Percentiles rank a stretch among this genome's conserved stretches.
phyloP scores from a whole-genome alignment of 1,140 invertebrate species.

The Anthonomus grandis region DNA sequence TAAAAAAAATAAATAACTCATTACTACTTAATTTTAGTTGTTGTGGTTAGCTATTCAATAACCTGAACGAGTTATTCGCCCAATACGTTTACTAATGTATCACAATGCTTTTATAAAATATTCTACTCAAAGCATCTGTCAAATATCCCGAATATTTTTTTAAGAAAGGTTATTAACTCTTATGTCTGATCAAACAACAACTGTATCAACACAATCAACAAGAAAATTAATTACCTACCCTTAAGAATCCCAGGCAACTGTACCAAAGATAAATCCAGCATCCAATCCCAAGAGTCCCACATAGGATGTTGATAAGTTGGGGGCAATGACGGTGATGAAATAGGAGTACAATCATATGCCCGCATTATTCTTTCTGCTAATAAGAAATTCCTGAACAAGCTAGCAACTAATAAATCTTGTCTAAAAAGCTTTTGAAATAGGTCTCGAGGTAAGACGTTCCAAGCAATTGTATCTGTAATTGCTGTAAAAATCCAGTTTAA shows the following conservation, averaged over 20 bases:
- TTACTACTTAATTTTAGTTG: background rate
- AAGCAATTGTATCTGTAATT: conserved; percentile 99
- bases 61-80: no score
- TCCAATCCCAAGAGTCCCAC: conserved; percentile 97
- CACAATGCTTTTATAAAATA: no score
- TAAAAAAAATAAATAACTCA: conserved; percentile 73
- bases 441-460: conserved; percentile 92
- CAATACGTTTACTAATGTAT: no score
- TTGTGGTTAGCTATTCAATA: no score
- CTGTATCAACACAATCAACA: background rate
- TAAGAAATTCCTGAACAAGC: conserved; percentile 95
- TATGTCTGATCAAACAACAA: background rate
- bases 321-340: conserved; percentile 86
- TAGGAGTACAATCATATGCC: conserved; percentile 93
- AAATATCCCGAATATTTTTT: no score
- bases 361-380: conserved; percentile 94
- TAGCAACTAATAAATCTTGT: conserved; percentile 96
- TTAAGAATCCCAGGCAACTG: conserved; percentile 11
- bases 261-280: conserved; percentile 87
- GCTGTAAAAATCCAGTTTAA: conserved; percentile 99
- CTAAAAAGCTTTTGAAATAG: conserved; percentile 96
- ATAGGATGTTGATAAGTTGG: conserved; percentile 86
- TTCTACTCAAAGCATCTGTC: no score
- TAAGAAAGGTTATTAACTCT: no score
- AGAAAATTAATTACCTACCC: no score